These are phyloP conservation scores for Prenolepis imparis DNA, from an alignment of 2,888 invertebrate genomes.

Conservation along the genomic window DNA sequence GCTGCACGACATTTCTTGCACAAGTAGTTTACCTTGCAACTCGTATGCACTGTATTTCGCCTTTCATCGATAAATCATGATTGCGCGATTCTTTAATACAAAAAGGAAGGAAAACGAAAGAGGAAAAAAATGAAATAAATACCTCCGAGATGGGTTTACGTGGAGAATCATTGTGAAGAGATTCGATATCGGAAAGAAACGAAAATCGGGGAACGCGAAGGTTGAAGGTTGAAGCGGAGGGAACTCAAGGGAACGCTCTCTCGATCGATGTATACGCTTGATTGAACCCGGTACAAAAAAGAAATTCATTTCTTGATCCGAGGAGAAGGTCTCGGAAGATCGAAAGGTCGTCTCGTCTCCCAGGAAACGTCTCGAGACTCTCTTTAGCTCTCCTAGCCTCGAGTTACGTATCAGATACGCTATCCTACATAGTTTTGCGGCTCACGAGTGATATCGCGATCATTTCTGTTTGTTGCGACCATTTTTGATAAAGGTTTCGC, in stretches of 20 bases:
- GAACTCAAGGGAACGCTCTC: conserved; percentile 2
- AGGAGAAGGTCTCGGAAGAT: conserved; percentile 41
- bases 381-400: not conserved
- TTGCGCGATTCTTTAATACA: not conserved
- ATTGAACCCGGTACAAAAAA: conserved; percentile 30
- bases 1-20: conserved; percentile 54
- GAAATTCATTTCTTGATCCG: conserved; percentile 55
- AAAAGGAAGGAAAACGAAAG: not conserved
- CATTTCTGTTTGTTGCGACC: conserved; percentile 16
- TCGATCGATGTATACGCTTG: conserved; percentile 19
- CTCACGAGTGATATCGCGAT: not conserved
- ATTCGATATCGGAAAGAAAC: conserved; percentile 18
- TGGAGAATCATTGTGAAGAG: conserved; percentile 13
- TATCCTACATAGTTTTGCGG: conserved; percentile 18
- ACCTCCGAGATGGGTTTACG: not conserved
- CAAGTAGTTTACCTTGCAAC: conserved; percentile 66
- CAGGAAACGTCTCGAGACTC: not conserved
- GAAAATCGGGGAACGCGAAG: conserved; percentile 30
- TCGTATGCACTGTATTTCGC: conserved; percentile 14
- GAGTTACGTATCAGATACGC: not conserved
- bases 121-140: conserved; percentile 2
- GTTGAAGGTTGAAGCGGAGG: conserved; percentile 17
- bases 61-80: conserved; percentile 29
- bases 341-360: conserved; percentile 30
- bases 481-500: conserved; percentile 11